Evolutionary conservation across 2,797 vertebrate genomes (phyloP), one percentile per base, ranked within the genome.

Genomic region (Monodelphis domestica): DNA sequence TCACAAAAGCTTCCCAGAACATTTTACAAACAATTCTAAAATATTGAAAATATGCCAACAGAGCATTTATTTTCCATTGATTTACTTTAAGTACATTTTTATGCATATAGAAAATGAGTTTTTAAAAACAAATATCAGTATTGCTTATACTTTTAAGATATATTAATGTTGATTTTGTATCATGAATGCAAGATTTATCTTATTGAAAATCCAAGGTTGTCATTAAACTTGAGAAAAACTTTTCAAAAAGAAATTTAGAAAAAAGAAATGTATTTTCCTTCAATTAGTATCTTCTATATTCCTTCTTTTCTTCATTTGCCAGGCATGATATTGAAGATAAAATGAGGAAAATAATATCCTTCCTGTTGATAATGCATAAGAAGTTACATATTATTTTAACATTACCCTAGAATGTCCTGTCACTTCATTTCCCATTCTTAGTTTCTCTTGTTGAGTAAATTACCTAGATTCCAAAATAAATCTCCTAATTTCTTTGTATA

Each of bases 211-310:
- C 6, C 63, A 63, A 91, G 54, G 24, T 29, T 63, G 7, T 70
- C n/a, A 70, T 7, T 70, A 2, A 45, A 0, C 24, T 70, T 53
- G 45, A 5, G 6, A 3, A 78, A 54, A 33, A 53, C 38, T 70
- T 38, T 17, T 53, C 5, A 33, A 53, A 54, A 24, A 53, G 30
- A 33, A 54, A 54, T 11, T 53, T 12, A 88, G 53, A 87, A 54
- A 0, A 54, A 11, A 7, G n/a, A n/a, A n/a, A n/a, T n/a, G n/a
- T 17, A 33, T 1, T 29, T 14, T 12, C 29, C 14, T 0, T 38
- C 59, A 5, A 28, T 4, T 21, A 2, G 52, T 6, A 63, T 14
- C 51, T 24, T 88, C 30, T 84, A 30, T 54, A 12, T 70, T 53
- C 21, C 0, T 17, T 12, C 21, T 12, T 52, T 17, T 51, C 12